These are phyloP conservation scores for Sebastes diploproa DNA, from an alignment of 2,797 vertebrate genomes.

Conservation along the genomic window DNA sequence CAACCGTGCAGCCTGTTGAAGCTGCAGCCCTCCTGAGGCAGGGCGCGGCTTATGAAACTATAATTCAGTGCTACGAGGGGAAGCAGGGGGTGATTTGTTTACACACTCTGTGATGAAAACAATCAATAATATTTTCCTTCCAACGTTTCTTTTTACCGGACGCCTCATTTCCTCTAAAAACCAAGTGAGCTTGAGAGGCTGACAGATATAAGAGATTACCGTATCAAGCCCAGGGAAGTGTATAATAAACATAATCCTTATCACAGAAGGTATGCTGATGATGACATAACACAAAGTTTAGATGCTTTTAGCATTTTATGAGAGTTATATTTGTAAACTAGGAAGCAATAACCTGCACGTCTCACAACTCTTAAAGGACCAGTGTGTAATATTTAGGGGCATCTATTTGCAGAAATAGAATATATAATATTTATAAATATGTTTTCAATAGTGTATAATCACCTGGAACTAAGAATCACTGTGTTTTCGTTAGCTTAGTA, in stretches of 20 bases:
- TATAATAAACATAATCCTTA: neutral
- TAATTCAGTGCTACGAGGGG: constrained; percentile 16
- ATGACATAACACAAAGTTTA: neutral
- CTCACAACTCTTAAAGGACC: neutral
- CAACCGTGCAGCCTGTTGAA: neutral
- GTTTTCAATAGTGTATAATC: no score
- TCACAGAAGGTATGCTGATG: neutral
- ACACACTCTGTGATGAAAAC: neutral
- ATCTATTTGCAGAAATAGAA: no score
- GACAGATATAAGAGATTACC: neutral
- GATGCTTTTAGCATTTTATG: neutral
- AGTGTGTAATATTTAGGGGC: no score
- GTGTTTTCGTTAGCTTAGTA: no score
- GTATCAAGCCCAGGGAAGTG: neutral
- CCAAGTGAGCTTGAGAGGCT: neutral
- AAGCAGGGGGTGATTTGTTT: neutral
- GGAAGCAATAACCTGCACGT: neutral
- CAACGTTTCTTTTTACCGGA: neutral
- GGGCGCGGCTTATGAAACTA: constrained; percentile 25
- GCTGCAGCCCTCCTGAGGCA: neutral
- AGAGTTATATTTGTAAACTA: neutral
- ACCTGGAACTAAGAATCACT: no score
- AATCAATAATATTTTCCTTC: neutral
- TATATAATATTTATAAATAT: no score
- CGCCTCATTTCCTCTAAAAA: neutral